Base-by-base conservation (phyloP, 2,888 invertebrate species). In the Aleiodes testaceus region DNA sequence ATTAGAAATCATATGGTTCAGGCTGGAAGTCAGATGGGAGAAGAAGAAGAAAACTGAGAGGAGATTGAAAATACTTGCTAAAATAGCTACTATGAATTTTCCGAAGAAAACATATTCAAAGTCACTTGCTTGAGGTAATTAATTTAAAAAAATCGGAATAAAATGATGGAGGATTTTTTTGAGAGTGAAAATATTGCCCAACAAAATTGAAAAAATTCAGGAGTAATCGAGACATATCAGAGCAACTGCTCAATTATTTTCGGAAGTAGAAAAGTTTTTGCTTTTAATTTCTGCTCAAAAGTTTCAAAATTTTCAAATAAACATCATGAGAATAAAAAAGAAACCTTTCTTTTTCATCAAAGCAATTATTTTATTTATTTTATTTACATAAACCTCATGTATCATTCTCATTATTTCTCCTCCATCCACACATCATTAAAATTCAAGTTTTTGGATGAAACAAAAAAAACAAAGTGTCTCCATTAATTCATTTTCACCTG, bases 1-100 rank as follows among this genome's bases (percentile, higher is more conserved):
- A 65, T 65, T 81, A 11, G 83, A 84, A 66, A 83, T 80, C 52
- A 45, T 82, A 18, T 79, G 75, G 77, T 76, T 74, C 36, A 67
- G 50, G 7, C 67, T 75, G 12, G 11, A 53, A 16, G 47, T n/a
- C 16, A 63, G n/a, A 63, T 22, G 45, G 16, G 44, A 63, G 45
- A 45, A 18, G 44, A 45, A 45, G 2, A 44, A 20, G 4, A 63
- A 63, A 22, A 63, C 22, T n/a, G 20, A 20, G 7, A 1, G 45
- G 42, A 12, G 63, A 14, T 9, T 59, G 36, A 59, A 18, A n/a
- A 59, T 30, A 14, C 59, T 59, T 7, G 42, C 6, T 0, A 59
- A 59, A 59, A 5, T 59, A 5, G 30, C 59, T 12, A 16, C 26
- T 1, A 30, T 26, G 26, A 12, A 30, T 55, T 55, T 55, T 12